phyloP scores from a whole-genome alignment of 2,113 vertebrate species.

The Pagrus major region DNA sequence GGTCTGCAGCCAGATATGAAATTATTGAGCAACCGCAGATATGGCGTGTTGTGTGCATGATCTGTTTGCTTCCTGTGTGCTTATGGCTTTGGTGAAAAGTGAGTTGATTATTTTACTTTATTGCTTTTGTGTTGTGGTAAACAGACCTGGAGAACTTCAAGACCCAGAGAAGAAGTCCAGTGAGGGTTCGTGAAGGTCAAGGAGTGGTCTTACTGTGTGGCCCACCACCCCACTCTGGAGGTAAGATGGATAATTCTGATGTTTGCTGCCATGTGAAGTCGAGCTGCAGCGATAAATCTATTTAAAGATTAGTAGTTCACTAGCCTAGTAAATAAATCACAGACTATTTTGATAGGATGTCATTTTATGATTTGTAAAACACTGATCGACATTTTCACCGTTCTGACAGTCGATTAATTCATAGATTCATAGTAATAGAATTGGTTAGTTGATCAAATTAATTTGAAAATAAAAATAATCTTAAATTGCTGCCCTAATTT shows the following conservation, averaged over 20 bases:
- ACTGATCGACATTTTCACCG: too few species aligned
- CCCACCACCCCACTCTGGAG: constrained; percentile 86
- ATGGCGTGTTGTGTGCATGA: neutral
- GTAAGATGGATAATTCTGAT: constrained; percentile 77
- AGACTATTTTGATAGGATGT: too few species aligned
- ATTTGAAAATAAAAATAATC: too few species aligned
- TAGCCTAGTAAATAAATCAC: too few species aligned
- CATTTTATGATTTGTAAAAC: too few species aligned
- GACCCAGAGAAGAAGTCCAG: constrained; percentile 90
- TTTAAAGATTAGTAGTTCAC: too few species aligned
- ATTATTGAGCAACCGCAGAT: constrained; percentile 36
- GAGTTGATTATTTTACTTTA: constrained; percentile 41
- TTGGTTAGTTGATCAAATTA: too few species aligned
- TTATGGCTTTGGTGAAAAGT: constrained; percentile 32
- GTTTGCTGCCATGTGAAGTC: too few species aligned
- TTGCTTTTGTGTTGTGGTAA: constrained; percentile 63
- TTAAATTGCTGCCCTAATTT: too few species aligned
- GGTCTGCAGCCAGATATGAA: constrained; percentile 33
- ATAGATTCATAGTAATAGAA: too few species aligned
- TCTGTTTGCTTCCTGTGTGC: constrained; percentile 21
- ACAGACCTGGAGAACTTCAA: constrained; percentile 97
- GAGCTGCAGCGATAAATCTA: too few species aligned
- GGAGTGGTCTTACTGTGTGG: constrained; percentile 96
- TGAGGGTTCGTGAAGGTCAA: constrained; percentile 94
- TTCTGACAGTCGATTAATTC: too few species aligned